Evolutionary conservation across 2,797 vertebrate genomes (phyloP), one percentile per base, ranked within the genome.

Genomic region (Miichthys miiuy): DNA sequence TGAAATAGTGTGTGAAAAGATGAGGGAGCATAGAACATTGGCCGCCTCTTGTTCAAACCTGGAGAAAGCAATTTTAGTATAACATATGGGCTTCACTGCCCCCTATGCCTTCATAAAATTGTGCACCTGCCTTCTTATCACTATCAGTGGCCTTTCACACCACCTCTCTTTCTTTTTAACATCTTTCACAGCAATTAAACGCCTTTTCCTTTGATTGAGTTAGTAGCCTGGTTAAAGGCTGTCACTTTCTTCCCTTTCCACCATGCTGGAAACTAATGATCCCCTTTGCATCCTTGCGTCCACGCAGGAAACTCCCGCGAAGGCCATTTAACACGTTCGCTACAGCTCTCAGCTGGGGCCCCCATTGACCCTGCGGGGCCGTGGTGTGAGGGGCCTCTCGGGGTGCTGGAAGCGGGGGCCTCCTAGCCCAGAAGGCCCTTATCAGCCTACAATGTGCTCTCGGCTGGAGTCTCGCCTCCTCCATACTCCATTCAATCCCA

Each of bases 251-350:
- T 94, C 92, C 89, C 87, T 90, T 91, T 95, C 90, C 91, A 92
- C 91, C 88, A 92, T 77, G 90, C 88, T 94, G 92, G 89, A 94
- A 93, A 94, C 94, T 94, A 95, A 95, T 94, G 93, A 95, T 93
- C 89, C 91, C 82, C 89, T 91, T 90, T 89, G 87, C 90, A 88
- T 92, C 92, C 75, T 75, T 72, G 86, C 84, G 44, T 89, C 84
- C 54, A 81, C 13, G 86, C 85, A 94, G 95, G 95, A 96, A 95
- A 93, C 91, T 92, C 94, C 91, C 82, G 85, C 91, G 79, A 91
- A 86, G 92, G 88, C 82, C 80, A 87, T 94, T 96, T 95, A 95
- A 94, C 94, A 95, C 93, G 18, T 94, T 90, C 83, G 87, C 89
- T 68, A 89, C 73, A 66, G 89, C 88, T 90, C 94, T 91, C 93